phyloP scores from a whole-genome alignment of 2,113 vertebrate species.

The Hepsetus odoe region DNA sequence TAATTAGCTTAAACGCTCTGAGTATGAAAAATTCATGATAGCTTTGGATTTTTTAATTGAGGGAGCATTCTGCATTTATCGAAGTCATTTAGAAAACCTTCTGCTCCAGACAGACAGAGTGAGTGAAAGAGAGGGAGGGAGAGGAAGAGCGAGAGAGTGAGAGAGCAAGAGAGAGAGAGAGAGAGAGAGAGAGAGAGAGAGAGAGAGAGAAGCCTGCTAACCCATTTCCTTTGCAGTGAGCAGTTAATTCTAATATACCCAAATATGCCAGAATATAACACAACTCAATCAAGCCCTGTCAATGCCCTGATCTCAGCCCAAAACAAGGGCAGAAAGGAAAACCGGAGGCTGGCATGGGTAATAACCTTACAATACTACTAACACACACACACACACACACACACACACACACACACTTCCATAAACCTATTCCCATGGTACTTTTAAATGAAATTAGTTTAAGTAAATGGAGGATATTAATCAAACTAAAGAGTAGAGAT shows the following conservation, averaged over 20 bases:
- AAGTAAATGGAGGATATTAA: background rate
- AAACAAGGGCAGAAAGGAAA: slow-evolving; percentile 2
- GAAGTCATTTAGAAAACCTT: slow-evolving; percentile 81
- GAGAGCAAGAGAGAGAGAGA: slow-evolving; percentile 28
- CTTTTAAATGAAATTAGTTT: background rate
- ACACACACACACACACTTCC: background rate
- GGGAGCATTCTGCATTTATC: slow-evolving; percentile 86
- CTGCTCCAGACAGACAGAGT: slow-evolving; percentile 55
- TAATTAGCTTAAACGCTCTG: slow-evolving; percentile 89
- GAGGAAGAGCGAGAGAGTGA: slow-evolving; percentile 25
- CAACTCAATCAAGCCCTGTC: slow-evolving; percentile 37
- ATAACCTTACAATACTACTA: background rate
- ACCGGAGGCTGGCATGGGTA: background rate
- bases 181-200: slow-evolving; percentile 23
- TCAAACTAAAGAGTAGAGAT: slow-evolving; percentile 3
- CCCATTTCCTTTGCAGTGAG: slow-evolving; percentile 38
- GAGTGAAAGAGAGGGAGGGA: slow-evolving; percentile 22
- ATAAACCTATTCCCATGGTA: background rate
- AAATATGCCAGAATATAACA: slow-evolving; percentile 42
- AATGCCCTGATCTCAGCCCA: background rate
- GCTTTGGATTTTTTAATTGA: slow-evolving; percentile 87
- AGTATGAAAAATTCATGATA: slow-evolving; percentile 92
- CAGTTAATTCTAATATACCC: slow-evolving; percentile 45
- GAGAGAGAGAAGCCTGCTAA: slow-evolving; percentile 39
- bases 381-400: background rate